These are phyloP conservation scores for Rhagophthalmus giganteus DNA, from an alignment of 2,888 invertebrate genomes.

Conservation along the genomic window DNA sequence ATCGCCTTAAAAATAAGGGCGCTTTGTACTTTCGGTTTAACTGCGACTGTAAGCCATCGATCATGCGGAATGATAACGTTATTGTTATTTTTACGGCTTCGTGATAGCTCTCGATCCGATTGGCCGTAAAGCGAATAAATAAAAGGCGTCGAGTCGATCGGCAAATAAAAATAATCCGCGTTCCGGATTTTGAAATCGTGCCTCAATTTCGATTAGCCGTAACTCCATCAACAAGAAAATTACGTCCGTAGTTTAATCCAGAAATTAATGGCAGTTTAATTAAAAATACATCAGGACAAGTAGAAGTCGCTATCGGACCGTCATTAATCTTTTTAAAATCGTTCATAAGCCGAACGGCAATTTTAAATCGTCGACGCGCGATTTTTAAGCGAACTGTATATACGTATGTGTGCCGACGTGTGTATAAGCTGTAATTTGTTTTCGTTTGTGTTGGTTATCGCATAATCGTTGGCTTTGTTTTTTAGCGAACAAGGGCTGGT, in stretches of 20 bases:
- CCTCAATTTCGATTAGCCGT: no score
- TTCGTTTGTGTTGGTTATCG: conserved; percentile 20
- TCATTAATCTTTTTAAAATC: conserved; percentile 10
- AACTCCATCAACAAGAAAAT: no score
- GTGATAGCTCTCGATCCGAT: no score
- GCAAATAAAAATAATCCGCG: no score
- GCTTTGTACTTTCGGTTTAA: no score
- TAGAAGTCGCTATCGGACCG: conserved; percentile 1
- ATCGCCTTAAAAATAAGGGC: no score
- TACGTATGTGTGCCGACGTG: conserved; percentile 6
- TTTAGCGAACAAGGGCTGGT: conserved; percentile 26
- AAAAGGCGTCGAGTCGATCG: no score
- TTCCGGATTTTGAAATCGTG: no score
- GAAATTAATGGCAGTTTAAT: background rate
- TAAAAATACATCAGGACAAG: background rate
- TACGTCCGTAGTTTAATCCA: background rate
- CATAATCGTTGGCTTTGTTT: conserved; percentile 21
- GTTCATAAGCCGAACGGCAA: conserved; percentile 12
- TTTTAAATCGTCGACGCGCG: conserved; percentile 19
- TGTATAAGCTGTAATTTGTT: conserved; percentile 28
- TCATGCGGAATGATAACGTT: no score
- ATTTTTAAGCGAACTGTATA: conserved; percentile 7
- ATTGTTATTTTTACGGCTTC: no score
- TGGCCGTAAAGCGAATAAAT: no score
- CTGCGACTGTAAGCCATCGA: no score